Conservation (phyloP, 2,113 vertebrate species). For the Nothobranchius kuhntae region DNA sequence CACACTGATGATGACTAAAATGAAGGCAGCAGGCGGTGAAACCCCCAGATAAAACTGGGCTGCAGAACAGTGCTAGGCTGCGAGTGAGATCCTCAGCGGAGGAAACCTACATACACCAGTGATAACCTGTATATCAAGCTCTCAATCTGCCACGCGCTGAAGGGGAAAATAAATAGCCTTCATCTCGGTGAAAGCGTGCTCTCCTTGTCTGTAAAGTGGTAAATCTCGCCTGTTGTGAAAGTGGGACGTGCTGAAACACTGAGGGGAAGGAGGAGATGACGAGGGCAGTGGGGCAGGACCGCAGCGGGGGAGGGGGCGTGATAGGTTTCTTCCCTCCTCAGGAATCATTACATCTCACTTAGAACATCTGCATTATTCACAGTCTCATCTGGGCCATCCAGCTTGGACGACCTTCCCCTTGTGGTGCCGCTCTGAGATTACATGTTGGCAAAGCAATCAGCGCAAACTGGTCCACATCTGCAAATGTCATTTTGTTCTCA, state of each 20-base stretch:
- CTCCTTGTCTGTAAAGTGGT: conserved; percentile 57
- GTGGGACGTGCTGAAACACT: conserved; percentile 54
- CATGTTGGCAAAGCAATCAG: conserved; percentile 65
- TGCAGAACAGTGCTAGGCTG: conserved; percentile 53
- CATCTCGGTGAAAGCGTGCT: conserved; percentile 49
- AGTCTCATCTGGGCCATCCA: conserved; percentile 31
- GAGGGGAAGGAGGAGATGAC: conserved; percentile 37
- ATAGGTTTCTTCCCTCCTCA: conserved; percentile 14
- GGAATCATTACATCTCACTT: conserved; percentile 36
- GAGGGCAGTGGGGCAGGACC: conserved; percentile 67
- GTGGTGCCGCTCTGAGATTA: conserved; percentile 28
- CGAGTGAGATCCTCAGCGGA: conserved; percentile 64
- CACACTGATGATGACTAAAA: conserved; percentile 6
- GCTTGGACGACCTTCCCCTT: conserved; percentile 37
- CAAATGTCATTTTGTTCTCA: conserved; percentile 38
- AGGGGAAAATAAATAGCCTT: conserved; percentile 74
- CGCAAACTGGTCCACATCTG: conserved; percentile 24
- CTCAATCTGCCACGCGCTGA: conserved; percentile 73
- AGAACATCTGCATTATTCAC: conserved; percentile 46
- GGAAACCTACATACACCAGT: conserved; percentile 70
- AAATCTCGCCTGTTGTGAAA: conserved; percentile 65
- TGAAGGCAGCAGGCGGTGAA: conserved; percentile 35
- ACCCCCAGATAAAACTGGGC: conserved; percentile 57
- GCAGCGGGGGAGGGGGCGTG: neutral
- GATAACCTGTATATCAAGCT: conserved; percentile 75